These are phyloP conservation scores for Echinarachnius parma DNA, from an alignment of 53 echinoderm and acorn worm species.

Conservation along the genomic window DNA sequence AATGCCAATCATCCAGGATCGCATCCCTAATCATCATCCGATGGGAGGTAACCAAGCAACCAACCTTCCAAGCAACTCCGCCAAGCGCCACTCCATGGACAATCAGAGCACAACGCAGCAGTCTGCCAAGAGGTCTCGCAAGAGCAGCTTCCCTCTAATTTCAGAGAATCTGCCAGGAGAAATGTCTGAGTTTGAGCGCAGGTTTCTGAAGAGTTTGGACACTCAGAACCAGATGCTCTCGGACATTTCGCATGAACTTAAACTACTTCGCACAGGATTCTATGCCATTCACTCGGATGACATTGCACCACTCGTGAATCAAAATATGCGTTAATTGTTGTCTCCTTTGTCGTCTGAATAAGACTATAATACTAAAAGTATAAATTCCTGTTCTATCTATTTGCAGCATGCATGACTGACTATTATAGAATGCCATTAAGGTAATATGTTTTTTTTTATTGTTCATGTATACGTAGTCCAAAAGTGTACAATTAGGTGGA, in stretches of 20 bases:
- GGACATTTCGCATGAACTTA: slow-evolving; percentile 19
- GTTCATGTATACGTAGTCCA: too few relatives aligned
- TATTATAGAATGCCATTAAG: too few relatives aligned
- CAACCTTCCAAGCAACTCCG: neutral
- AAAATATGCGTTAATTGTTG: slow-evolving; percentile 24
- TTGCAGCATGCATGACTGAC: too few relatives aligned
- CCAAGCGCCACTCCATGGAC: neutral
- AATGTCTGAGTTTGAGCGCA: slow-evolving; percentile 26
- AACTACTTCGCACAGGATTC: slow-evolving; percentile 30
- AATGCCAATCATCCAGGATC: slow-evolving; percentile 10
- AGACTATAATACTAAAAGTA: too few relatives aligned
- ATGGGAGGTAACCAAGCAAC: neutral
- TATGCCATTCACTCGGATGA: slow-evolving; percentile 43
- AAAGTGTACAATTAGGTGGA: too few relatives aligned
- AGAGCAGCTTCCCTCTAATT: slow-evolving; percentile 9
- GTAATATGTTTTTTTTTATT: too few relatives aligned
- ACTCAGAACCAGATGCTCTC: slow-evolving; percentile 38
- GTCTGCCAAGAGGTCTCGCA: slow-evolving; percentile 10
- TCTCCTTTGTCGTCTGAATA: too few relatives aligned
- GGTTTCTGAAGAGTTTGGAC: slow-evolving; percentile 18
- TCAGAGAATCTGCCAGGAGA: slow-evolving; percentile 18
- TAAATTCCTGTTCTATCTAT: too few relatives aligned
- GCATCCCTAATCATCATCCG: neutral
- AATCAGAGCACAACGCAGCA: neutral
- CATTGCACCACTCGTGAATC: slow-evolving; percentile 22